Evolutionary conservation across 2,113 vertebrate genomes (phyloP), one percentile per base, ranked within the genome.

Genomic region (Turdus rufiventris): DNA sequence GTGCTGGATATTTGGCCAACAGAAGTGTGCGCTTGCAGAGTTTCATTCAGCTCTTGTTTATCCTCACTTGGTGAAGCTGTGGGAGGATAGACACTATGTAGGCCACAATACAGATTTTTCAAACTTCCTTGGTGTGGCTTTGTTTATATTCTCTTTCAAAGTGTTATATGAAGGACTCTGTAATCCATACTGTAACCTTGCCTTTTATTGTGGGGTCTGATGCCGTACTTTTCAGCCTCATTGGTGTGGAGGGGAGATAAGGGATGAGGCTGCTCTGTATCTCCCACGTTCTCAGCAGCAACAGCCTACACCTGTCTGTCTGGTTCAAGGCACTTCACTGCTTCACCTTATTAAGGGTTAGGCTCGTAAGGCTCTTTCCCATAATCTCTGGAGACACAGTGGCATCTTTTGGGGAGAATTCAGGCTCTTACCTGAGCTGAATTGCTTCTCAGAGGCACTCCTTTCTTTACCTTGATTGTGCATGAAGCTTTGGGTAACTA

Each of bases 31-130:
- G 4, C 63, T 86, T 92, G 82, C 6, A 2, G 90, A 90, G 68
- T 67, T 94, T 95, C 90, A 74, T 96, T 97, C 95, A 94, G 85
- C 76, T 88, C 93, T 81, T 90, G 83, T 88, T 91, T 95, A 93
- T 94, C 75, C 68, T 94, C 83, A 53, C 88, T 94, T 96, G 94
- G 90, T 6, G 56, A 77, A 93, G 85, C 56, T 77, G 92, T 91
- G 92, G 92, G 96, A 93, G 93, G 92, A 92, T 78, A 95, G 92
- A 86, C 88, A 67, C 75, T 88, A 85, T 80, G 91, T 91, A 97
- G 95, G 94, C 88, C 88, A 95, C 9, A n/a, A 73, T 83, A 74
- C 71, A 77, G 62, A 90, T 95, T 91, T 89, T 84, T 85, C 63
- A 72, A 16, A 83, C 85, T 85, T 88, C 34, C 12, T 65, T 83